These are phyloP conservation scores for Acanthosepion esculentum DNA, from an alignment of 2,888 invertebrate genomes.

Conservation along the genomic window DNA sequence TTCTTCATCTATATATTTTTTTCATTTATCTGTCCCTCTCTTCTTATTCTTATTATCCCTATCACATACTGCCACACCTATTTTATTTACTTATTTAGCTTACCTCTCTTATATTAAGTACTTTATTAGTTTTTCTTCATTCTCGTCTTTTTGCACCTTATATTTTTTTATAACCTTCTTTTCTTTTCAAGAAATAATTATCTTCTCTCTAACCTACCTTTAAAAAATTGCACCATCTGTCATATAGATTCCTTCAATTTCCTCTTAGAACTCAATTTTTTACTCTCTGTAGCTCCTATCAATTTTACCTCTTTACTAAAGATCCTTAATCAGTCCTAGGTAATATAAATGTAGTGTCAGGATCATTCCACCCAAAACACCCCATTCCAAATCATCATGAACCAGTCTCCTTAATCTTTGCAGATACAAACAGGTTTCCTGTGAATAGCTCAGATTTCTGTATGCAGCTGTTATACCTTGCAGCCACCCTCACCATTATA, in stretches of 20 bases:
- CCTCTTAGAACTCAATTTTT: background rate
- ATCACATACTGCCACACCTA: background rate
- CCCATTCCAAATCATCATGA: background rate
- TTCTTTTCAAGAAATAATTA: background rate
- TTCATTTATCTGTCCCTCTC: background rate
- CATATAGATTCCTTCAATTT: background rate
- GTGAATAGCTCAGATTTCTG: constrained; percentile 17
- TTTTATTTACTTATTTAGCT: background rate
- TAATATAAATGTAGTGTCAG: background rate
- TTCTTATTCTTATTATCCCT: background rate
- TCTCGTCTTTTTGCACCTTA: background rate
- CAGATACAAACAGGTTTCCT: constrained; percentile 18
- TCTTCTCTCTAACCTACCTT: background rate
- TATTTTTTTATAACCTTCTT: background rate
- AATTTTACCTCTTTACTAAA: background rate
- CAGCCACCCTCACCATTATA: constrained; percentile 33
- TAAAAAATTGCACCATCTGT: background rate
- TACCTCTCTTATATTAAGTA: background rate
- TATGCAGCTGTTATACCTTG: constrained; percentile 8
- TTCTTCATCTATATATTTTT: background rate
- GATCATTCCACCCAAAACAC: background rate
- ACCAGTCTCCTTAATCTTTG: background rate
- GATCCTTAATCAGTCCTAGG: background rate
- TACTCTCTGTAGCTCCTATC: background rate
- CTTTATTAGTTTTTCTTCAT: background rate